phyloP scores from a whole-genome alignment of 2,888 invertebrate genomes.

The Corythucha ciliata region DNA sequence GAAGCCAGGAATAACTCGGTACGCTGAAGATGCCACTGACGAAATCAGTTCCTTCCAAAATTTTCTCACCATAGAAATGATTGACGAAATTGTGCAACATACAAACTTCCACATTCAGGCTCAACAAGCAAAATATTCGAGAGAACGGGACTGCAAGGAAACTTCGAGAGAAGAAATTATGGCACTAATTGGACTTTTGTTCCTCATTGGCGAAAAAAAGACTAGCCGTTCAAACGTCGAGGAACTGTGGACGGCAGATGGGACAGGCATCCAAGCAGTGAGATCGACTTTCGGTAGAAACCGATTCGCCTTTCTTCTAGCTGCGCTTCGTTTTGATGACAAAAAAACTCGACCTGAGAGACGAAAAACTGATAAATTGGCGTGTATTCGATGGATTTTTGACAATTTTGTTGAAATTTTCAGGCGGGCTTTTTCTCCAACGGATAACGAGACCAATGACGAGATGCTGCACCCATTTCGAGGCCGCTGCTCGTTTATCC shows the following conservation, averaged over 20 bases:
- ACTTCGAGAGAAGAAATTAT: not conserved
- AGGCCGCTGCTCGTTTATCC: slow-evolving; percentile 26
- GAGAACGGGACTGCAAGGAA: not conserved
- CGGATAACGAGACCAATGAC: slow-evolving; percentile 34
- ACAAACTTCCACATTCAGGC: not conserved
- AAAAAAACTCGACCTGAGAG: slow-evolving; percentile 10
- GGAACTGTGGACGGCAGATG: slow-evolving; percentile 36
- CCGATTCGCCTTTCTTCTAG: slow-evolving; percentile 19
- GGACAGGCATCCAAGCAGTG: slow-evolving; percentile 28
- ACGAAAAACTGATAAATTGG: slow-evolving; percentile 10
- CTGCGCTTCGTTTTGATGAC: slow-evolving; percentile 10
- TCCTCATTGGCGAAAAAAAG: not conserved
- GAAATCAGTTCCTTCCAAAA: not conserved
- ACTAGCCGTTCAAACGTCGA: slow-evolving; percentile 19
- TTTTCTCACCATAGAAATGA: not conserved
- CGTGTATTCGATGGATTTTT: slow-evolving; percentile 16
- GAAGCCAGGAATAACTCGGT: not conserved
- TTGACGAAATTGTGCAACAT: not conserved
- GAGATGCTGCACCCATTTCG: slow-evolving; percentile 34
- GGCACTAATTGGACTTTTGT: slow-evolving; percentile 1
- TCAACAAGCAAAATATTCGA: not conserved
- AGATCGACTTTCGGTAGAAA: slow-evolving; percentile 33
- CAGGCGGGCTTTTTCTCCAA: slow-evolving; percentile 28
- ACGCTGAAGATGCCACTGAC: not conserved
- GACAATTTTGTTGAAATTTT: slow-evolving; percentile 12